Evolutionary conservation across 2,113 vertebrate genomes (phyloP), one percentile per base, ranked within the genome.

Genomic region (Platichthys flesus): DNA sequence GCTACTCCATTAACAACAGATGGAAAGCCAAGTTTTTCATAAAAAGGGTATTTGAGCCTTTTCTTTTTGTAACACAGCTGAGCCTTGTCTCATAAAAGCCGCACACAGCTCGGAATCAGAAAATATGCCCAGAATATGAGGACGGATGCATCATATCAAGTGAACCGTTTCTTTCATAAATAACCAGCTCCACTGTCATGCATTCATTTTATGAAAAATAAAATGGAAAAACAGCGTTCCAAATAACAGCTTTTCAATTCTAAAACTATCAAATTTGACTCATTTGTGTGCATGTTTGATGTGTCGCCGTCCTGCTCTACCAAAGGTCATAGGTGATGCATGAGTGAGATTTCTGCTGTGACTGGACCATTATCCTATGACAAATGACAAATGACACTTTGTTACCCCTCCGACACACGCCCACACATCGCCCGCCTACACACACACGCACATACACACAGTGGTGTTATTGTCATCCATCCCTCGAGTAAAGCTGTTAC

Each of bases 381-480:
- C 24, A 24, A 24, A 61, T 86, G 83, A 87, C 77, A 88, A 90
- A 91, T 76, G 62, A 28, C 71, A 64, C 62, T 9, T 23, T 85
- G 70, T 76, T 60, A 61, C 26, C 66, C 64, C 49, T 69, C 74
- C 61, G 31, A 28, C 65, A 71, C 74, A 75, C 40, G 61, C 79
- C 83, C 76, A 78, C 65, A 67, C 79, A 74, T 13, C 28, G 75
- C 76, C 66, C 59, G 80, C 55, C 14, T 70, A 67, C 55, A 68
- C 81, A 66, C 73, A 87, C 70, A 75, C 49, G 74, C 67, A 45
- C 66, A 71, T 71, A 74, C 66, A 71, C 74, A 74, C 35, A 79
- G n/a, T 63, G 58, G 82, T 77, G 76, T 73, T 79, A 70, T 83
- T 91, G 78, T 83, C 85, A 88, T 82, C 73, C 66, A 78, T 88